Conservation (phyloP, 2,113 vertebrate species). For the Bettongia penicillata region DNA sequence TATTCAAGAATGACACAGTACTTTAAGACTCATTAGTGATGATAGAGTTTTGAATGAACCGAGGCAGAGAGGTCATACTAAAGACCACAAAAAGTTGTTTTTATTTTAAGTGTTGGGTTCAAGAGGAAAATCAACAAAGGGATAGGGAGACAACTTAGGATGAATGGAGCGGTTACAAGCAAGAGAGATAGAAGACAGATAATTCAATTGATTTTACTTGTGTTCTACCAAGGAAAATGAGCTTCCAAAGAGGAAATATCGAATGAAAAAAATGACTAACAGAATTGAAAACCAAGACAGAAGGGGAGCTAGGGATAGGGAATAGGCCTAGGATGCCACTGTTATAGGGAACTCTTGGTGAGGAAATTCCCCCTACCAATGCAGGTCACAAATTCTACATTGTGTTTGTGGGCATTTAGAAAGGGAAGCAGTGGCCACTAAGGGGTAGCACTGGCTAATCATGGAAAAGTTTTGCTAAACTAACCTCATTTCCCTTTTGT, state of each 20-base stretch:
- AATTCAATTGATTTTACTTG: not conserved
- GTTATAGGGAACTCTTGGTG: not conserved
- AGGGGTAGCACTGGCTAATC: not conserved
- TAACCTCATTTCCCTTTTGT: not conserved
- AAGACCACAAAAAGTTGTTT: not conserved
- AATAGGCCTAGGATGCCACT: not conserved
- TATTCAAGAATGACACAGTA: not conserved
- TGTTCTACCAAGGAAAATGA: not conserved
- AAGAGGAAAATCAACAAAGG: not conserved
- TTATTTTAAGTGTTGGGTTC: not conserved
- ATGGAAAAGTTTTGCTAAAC: not conserved
- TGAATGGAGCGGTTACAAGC: not conserved
- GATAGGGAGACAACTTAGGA: not conserved
- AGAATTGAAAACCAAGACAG: not conserved
- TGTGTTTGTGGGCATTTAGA: not conserved
- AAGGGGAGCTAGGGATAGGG: not conserved
- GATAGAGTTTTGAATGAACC: not conserved
- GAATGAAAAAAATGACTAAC: not conserved
- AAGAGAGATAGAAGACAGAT: not conserved
- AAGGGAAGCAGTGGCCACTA: not conserved
- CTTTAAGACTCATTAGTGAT: not conserved
- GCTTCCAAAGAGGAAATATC: not conserved
- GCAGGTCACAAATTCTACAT: not conserved
- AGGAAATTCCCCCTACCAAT: not conserved
- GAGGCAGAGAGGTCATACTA: not conserved